Evolutionary conservation across 2,888 invertebrate species (phyloP).

Genomic region (Parasteatoda lunata): DNA sequence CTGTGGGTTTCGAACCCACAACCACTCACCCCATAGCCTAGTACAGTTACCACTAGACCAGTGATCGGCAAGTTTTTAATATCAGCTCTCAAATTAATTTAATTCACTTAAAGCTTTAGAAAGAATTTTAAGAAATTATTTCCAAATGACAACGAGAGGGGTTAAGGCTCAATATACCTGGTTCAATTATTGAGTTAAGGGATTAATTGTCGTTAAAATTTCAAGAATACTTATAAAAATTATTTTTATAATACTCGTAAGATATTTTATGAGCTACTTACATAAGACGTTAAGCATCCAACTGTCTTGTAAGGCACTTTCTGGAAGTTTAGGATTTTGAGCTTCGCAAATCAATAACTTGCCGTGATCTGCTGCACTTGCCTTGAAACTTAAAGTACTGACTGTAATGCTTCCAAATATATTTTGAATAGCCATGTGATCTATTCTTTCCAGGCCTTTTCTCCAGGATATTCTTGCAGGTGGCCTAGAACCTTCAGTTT

Average conservation of each 20-base stretch:
- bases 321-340: constrained; percentile 70
- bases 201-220: no score
- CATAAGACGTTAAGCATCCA: constrained; percentile 71
- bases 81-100: no score
- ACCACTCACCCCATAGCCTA: no score
- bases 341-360: constrained; percentile 71
- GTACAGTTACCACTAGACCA: no score
- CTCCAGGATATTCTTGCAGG: constrained; percentile 69
- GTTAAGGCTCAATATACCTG: no score
- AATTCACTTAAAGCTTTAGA: no score
- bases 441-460: constrained; percentile 66
- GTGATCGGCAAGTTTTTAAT: no score
- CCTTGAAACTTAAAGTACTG: constrained; percentile 70
- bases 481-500: constrained; percentile 69
- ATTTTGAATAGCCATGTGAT: constrained; percentile 64
- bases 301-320: constrained; percentile 70
- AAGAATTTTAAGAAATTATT: no score
- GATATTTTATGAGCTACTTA: constrained; percentile 57
- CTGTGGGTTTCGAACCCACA: no score
- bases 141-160: no score
- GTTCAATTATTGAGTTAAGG: no score
- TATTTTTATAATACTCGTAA: no score
- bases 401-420: constrained; percentile 70
- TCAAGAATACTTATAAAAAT: background rate
- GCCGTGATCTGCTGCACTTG: constrained; percentile 71